Evolutionary conservation across 2,888 invertebrate genomes (phyloP).

Genomic region (Cerceris rybyensis): DNA sequence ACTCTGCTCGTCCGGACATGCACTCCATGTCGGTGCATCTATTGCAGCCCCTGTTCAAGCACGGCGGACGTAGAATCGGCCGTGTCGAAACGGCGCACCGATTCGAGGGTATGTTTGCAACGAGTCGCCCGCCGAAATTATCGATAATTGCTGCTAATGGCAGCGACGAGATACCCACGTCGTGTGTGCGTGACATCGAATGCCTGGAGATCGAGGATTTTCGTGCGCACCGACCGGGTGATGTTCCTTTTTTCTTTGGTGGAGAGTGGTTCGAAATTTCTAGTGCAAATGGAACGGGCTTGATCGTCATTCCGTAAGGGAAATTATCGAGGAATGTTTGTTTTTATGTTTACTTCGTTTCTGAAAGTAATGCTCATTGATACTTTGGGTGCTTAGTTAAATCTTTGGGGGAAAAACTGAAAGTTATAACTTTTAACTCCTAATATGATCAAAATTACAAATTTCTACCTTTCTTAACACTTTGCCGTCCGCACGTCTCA

Average conservation of each 20-base stretch:
- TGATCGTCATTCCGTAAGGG: too few relatives aligned
- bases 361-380: too few relatives aligned
- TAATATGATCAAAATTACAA: too few relatives aligned
- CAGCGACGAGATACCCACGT: slow-evolving; percentile 3
- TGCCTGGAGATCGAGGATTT: background rate
- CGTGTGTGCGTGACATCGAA: background rate
- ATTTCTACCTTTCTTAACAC: too few relatives aligned
- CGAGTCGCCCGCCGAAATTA: slow-evolving; percentile 41
- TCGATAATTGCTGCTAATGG: slow-evolving; percentile 53
- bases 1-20: slow-evolving; percentile 35
- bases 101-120: slow-evolving; percentile 40
- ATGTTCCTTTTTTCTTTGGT: background rate
- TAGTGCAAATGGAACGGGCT: too few relatives aligned
- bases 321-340: too few relatives aligned
- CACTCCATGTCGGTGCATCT: slow-evolving; percentile 53
- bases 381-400: too few relatives aligned
- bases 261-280: too few relatives aligned
- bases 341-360: too few relatives aligned
- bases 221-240: background rate
- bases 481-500: too few relatives aligned
- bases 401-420: too few relatives aligned
- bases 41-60: slow-evolving; percentile 50
- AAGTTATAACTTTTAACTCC: too few relatives aligned
- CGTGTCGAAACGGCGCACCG: slow-evolving; percentile 47
- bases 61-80: slow-evolving; percentile 35